phyloP scores from a whole-genome alignment of 2,888 invertebrate genomes.

The Tridacna crocea region DNA sequence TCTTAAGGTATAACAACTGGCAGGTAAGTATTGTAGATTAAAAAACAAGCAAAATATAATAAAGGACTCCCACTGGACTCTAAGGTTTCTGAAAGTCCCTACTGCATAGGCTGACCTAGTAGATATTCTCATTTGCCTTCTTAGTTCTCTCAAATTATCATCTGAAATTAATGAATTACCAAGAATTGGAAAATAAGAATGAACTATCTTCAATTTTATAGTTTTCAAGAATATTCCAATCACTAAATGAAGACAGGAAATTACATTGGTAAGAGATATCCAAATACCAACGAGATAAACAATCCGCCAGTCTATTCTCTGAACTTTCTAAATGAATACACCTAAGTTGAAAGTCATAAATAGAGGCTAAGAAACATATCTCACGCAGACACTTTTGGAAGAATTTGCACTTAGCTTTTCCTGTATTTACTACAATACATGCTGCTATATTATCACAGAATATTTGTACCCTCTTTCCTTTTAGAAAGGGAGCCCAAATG shows the following conservation, averaged over 20 bases:
- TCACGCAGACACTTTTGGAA: constrained; percentile 35
- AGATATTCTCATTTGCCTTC: constrained; percentile 4
- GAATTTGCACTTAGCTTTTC: constrained; percentile 18
- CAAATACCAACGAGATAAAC: neutral
- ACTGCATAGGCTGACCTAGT: constrained; percentile 22
- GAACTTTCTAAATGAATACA: neutral
- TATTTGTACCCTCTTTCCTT: neutral
- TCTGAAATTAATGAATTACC: neutral
- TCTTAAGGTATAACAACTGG: neutral
- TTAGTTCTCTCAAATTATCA: neutral
- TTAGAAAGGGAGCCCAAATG: neutral
- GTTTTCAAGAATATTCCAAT: neutral
- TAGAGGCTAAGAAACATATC: constrained; percentile 26
- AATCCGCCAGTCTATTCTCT: neutral
- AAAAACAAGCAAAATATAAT: constrained; percentile 28
- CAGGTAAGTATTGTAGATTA: constrained; percentile 12
- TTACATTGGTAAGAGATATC: neutral
- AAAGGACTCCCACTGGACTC: constrained; percentile 24
- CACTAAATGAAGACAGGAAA: neutral
- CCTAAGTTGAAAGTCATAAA: neutral
- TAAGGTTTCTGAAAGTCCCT: constrained; percentile 23
- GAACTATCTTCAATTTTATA: neutral
- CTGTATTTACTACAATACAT: constrained; percentile 16
- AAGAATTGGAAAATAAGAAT: neutral
- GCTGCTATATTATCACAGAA: constrained; percentile 20